A percentile compares a stretch with the other conserved stretches of the same genome.
Evolutionary conservation across 2,888 invertebrate species (phyloP).

Genomic region (Drosophila rubida): DNA sequence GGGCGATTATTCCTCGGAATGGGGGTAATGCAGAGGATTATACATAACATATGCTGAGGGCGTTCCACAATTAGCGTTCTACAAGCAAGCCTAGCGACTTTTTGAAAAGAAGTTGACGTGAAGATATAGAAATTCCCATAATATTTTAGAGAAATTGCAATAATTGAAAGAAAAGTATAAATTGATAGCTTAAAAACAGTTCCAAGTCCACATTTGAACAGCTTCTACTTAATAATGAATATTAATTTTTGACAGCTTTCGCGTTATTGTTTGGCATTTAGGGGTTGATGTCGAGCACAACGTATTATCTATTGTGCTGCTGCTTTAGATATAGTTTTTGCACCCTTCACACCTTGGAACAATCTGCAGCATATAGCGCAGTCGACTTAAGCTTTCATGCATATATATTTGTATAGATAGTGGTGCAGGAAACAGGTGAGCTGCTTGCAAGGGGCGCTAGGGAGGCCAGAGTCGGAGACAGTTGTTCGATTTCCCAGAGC

Average conservation of each 20-base stretch:
- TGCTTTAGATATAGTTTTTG: neutral
- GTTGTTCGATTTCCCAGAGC: conserved; percentile 68
- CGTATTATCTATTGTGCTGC: neutral
- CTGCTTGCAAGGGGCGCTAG: neutral
- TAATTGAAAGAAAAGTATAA: no score
- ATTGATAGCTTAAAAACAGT: no score
- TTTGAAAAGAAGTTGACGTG: no score
- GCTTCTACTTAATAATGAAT: neutral
- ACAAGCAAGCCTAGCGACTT: no score
- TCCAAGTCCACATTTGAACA: no score
- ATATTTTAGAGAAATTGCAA: no score
- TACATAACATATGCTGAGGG: neutral
- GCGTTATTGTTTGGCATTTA: neutral
- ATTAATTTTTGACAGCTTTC: neutral
- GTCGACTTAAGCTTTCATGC: neutral
- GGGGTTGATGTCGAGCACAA: neutral
- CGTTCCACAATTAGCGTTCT: no score
- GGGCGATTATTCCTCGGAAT: neutral
- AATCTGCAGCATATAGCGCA: neutral
- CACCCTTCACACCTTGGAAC: neutral
- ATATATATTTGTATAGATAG: no score
- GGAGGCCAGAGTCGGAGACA: conserved; percentile 39
- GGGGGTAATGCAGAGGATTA: neutral
- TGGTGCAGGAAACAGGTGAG: conserved; percentile 30
- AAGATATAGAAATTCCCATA: no score